Evolutionary conservation across 2,113 vertebrate species (phyloP).

Genomic region (Chaenogobius annularis): DNA sequence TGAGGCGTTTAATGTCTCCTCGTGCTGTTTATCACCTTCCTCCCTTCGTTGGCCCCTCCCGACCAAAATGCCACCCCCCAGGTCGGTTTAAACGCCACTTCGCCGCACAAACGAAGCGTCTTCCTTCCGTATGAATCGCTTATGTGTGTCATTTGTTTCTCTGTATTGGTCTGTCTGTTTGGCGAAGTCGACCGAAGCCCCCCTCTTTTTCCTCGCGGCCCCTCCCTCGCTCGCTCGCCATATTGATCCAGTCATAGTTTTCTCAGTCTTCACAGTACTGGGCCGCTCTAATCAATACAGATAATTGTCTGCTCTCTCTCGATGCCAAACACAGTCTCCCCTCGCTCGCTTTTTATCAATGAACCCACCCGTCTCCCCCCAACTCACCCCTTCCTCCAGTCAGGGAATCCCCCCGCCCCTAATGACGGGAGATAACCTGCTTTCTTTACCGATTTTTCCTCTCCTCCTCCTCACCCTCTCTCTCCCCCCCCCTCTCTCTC

Average conservation of each 20-base stretch:
- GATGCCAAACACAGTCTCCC: conserved; percentile 79
- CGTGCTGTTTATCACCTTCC: conserved; percentile 54
- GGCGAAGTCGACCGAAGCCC: conserved; percentile 32
- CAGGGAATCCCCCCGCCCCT: conserved; percentile 72
- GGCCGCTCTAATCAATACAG: conserved; percentile 84
- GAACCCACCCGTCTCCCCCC: conserved; percentile 69
- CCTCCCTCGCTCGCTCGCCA: conserved; percentile 67
- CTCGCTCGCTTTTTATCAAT: conserved; percentile 77
- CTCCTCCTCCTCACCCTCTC: conserved; percentile 35
- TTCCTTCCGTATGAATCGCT: conserved; percentile 57
- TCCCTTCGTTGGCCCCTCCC: neutral
- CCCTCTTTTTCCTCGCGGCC: conserved; percentile 20
- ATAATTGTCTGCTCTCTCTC: conserved; percentile 84
- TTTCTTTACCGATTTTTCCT: conserved; percentile 78
- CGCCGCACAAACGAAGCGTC: conserved; percentile 53
- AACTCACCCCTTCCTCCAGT: conserved; percentile 37
- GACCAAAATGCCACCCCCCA: conserved; percentile 20
- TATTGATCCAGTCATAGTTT: conserved; percentile 86
- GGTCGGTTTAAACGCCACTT: conserved; percentile 23
- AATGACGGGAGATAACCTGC: conserved; percentile 81
- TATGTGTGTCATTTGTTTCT: conserved; percentile 64
- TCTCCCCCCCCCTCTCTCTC: conserved; percentile 53
- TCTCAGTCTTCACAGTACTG: conserved; percentile 83
- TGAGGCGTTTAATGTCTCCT: conserved; percentile 65
- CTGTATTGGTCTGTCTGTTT: conserved; percentile 62